Percentiles rank a stretch among this genome's conserved stretches.
Conservation (phyloP, 2,888 invertebrate species). For the Tanytarsus gracilentus region DNA sequence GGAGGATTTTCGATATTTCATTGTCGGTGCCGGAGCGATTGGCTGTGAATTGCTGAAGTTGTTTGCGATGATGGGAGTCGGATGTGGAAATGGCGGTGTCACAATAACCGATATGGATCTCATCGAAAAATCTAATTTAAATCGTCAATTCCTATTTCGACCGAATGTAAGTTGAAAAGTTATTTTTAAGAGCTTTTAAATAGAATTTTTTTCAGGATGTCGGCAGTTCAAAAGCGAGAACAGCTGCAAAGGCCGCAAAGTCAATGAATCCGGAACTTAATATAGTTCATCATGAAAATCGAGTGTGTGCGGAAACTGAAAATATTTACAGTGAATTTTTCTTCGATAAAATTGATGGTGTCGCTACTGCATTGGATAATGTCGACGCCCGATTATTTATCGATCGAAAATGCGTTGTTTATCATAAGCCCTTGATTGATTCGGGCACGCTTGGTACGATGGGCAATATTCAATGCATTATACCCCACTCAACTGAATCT, state of each 20-base stretch:
- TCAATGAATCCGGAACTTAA: slow-evolving; percentile 75
- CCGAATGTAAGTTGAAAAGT: no score
- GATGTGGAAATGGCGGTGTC: slow-evolving; percentile 70
- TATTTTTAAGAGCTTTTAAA: no score
- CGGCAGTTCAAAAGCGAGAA: slow-evolving; percentile 80
- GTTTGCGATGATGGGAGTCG: slow-evolving; percentile 96
- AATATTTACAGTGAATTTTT: slow-evolving; percentile 87
- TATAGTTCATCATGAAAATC: slow-evolving; percentile 71
- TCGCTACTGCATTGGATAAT: slow-evolving; percentile 96
- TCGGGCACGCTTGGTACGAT: slow-evolving; percentile 97
- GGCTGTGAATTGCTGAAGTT: slow-evolving; percentile 98
- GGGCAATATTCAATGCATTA: slow-evolving; percentile 91
- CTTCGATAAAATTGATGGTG: slow-evolving; percentile 86
- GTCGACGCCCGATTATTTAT: slow-evolving; percentile 96
- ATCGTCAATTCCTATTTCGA: slow-evolving; percentile 95
- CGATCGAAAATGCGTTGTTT: slow-evolving; percentile 96
- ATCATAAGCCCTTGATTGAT: slow-evolving; percentile 90
- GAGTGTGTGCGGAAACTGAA: slow-evolving; percentile 94
- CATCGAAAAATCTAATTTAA: slow-evolving; percentile 97
- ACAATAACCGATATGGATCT: slow-evolving; percentile 98
- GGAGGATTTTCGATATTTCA: slow-evolving; percentile 55
- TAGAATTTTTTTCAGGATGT: no score
- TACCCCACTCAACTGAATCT: slow-evolving; percentile 92
- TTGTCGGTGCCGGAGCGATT: slow-evolving; percentile 78
- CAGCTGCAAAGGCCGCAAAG: slow-evolving; percentile 79